Conservation (phyloP, 2,113 vertebrate species). For the Aspiorhynchus laticeps region DNA sequence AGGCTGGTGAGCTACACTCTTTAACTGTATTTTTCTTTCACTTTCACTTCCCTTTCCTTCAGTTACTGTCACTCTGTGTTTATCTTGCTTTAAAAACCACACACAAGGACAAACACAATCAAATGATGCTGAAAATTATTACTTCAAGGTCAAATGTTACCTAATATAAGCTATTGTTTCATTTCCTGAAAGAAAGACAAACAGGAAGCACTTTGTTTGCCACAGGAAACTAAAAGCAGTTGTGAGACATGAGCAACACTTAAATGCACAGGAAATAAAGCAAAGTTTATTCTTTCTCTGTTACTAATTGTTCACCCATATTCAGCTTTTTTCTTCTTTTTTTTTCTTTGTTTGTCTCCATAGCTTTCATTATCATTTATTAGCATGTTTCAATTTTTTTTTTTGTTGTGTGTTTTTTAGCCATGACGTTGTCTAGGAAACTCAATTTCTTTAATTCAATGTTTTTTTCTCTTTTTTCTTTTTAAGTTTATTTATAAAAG, state of each 20-base stretch:
- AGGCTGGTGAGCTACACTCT: constrained; percentile 71
- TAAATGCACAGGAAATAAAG: constrained; percentile 23
- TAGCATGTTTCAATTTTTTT: too few species aligned
- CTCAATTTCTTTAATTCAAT: too few species aligned
- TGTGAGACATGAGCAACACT: constrained; percentile 9
- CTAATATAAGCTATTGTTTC: constrained; percentile 12
- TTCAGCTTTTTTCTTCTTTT: neutral
- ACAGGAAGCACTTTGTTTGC: constrained; percentile 52
- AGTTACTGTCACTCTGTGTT: neutral
- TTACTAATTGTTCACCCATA: neutral
- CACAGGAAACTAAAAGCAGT: constrained; percentile 52
- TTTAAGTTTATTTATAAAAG: too few species aligned
- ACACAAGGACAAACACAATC: constrained; percentile 17
- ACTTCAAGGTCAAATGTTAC: neutral
- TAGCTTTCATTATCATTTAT: too few species aligned
- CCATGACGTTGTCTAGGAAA: too few species aligned
- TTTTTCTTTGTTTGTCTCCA: neutral
- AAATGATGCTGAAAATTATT: neutral
- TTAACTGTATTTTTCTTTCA: neutral
- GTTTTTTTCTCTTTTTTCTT: too few species aligned
- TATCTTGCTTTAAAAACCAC: neutral
- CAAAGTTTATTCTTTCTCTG: neutral
- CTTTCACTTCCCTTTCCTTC: neutral
- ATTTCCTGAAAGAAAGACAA: constrained; percentile 37
- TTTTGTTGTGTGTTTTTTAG: too few species aligned